Percentiles rank a stretch among this genome's conserved stretches.
phyloP scores from a whole-genome alignment of 2,888 invertebrate genomes.

The Acrobasis suavella region DNA sequence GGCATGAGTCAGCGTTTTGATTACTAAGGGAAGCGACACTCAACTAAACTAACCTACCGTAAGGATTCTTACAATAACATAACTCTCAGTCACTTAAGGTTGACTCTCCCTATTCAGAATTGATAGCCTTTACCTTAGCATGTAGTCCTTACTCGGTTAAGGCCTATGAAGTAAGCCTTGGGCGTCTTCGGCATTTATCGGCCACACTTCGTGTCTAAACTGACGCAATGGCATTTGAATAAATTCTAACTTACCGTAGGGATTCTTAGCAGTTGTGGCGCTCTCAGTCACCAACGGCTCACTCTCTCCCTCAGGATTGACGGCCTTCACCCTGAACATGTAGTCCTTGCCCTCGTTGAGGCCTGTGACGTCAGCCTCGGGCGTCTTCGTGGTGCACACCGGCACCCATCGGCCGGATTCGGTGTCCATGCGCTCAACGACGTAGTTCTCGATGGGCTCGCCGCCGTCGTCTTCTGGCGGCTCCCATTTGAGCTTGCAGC shows the following conservation, averaged over 20 bases:
- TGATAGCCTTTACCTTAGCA: too few species aligned
- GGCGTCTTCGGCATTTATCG: too few species aligned
- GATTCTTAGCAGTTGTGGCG: constrained; percentile 98
- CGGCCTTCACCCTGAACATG: constrained; percentile 98
- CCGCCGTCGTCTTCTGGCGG: constrained; percentile 98
- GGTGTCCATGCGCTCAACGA: constrained; percentile 97
- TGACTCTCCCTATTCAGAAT: too few species aligned
- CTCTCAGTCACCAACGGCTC: constrained; percentile 96
- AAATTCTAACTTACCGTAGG: constrained; percentile 85
- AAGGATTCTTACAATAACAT: too few species aligned
- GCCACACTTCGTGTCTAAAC: not conserved
- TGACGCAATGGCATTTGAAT: too few species aligned
- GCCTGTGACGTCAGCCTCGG: constrained; percentile 93
- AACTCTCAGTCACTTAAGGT: too few species aligned
- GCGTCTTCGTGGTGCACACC: constrained; percentile 86
- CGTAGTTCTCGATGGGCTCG: constrained; percentile 95
- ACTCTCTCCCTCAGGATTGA: constrained; percentile 97
- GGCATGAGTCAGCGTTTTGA: too few species aligned
- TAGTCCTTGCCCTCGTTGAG: constrained; percentile 99
- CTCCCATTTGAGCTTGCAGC: constrained; percentile 97
- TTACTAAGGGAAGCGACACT: too few species aligned
- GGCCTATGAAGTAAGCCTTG: too few species aligned
- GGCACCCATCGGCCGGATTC: constrained; percentile 97
- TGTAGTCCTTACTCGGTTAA: too few species aligned
- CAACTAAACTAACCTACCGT: too few species aligned